Percentiles rank a stretch among this genome's conserved stretches.
These are phyloP conservation scores for Sisyra nigra DNA, from an alignment of 2,888 invertebrate genomes.

Conservation along the genomic window DNA sequence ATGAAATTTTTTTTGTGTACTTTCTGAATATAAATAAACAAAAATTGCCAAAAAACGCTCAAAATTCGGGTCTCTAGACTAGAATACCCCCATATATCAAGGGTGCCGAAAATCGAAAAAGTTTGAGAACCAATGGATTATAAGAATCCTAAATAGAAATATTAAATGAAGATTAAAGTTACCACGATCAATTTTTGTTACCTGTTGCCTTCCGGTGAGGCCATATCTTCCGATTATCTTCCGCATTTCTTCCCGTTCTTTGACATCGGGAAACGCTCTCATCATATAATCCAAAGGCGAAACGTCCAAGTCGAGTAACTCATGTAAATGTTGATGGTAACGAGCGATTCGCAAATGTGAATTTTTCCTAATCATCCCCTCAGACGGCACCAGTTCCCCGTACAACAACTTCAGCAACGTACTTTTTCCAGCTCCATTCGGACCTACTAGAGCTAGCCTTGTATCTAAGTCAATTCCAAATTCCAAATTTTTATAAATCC, in stretches of 20 bases:
- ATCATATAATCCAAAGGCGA: slow-evolving; percentile 98
- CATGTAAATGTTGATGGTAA: slow-evolving; percentile 97
- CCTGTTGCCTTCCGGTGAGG: slow-evolving; percentile 90
- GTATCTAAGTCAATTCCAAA: slow-evolving; percentile 99
- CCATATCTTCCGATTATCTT: slow-evolving; percentile 98
- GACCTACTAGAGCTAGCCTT: slow-evolving; percentile 83
- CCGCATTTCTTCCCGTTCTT: slow-evolving; percentile 97
- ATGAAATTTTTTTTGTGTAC: too few species aligned
- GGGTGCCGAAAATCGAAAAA: too few species aligned
- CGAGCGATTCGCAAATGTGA: slow-evolving; percentile 94
- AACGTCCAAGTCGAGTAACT: slow-evolving; percentile 83
- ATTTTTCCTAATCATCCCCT: slow-evolving; percentile 96
- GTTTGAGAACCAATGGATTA: too few species aligned
- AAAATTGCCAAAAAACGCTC: too few species aligned
- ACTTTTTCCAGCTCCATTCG: slow-evolving; percentile 98
- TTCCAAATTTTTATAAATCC: slow-evolving; percentile 93
- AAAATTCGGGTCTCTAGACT: too few species aligned
- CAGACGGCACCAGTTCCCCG: slow-evolving; percentile 83
- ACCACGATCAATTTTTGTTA: slow-evolving; percentile 22
- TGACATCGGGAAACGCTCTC: slow-evolving; percentile 89
- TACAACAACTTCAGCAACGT: slow-evolving; percentile 91
- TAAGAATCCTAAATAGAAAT: too few species aligned
- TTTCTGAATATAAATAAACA: too few species aligned
- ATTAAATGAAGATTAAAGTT: too few species aligned
- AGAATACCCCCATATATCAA: too few species aligned